A percentile compares a stretch with the other conserved stretches of the same genome.
Evolutionary conservation across 1,140 invertebrate species (phyloP).

Genomic region (Grapholita molesta): DNA sequence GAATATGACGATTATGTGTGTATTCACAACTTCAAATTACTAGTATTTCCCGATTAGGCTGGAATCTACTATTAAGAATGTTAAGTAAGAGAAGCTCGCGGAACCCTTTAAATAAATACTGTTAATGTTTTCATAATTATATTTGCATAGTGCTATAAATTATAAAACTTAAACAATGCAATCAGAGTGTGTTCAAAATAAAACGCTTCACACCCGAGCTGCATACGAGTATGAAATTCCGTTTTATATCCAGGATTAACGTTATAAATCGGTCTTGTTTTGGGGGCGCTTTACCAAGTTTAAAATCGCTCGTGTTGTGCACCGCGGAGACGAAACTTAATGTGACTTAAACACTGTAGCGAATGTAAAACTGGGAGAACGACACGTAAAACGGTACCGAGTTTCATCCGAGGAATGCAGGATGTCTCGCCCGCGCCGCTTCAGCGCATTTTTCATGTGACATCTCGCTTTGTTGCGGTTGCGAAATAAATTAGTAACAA

Average conservation of each 20-base stretch:
- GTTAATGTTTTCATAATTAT: too few relatives aligned
- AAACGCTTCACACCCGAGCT: conserved; percentile 40
- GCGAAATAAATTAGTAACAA: conserved; percentile 76
- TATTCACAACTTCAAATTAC: too few relatives aligned
- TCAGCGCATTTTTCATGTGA: conserved; percentile 71
- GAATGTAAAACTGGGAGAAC: conserved; percentile 57
- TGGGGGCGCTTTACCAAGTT: conserved; percentile 52
- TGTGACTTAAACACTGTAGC: conserved; percentile 62
- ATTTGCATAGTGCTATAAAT: background rate
- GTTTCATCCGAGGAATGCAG: conserved; percentile 58
- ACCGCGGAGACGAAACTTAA: conserved; percentile 57
- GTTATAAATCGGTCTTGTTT: conserved; percentile 65
- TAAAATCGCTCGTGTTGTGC: conserved; percentile 68
- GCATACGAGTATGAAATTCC: conserved; percentile 62
- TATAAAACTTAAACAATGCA: conserved; percentile 44
- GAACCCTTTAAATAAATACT: too few relatives aligned
- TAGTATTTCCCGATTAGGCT: too few relatives aligned
- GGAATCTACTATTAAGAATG: too few relatives aligned
- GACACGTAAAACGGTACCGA: conserved; percentile 59
- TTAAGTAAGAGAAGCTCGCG: too few relatives aligned
- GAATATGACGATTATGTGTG: too few relatives aligned
- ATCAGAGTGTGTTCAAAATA: conserved; percentile 57
- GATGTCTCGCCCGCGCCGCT: conserved; percentile 51
- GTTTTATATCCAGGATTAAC: conserved; percentile 67
- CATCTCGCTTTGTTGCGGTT: conserved; percentile 74